Evolutionary conservation across 2,797 vertebrate species (phyloP), one percentile per base, ranked within the genome.

Genomic region (Peromyscus eremicus): DNA sequence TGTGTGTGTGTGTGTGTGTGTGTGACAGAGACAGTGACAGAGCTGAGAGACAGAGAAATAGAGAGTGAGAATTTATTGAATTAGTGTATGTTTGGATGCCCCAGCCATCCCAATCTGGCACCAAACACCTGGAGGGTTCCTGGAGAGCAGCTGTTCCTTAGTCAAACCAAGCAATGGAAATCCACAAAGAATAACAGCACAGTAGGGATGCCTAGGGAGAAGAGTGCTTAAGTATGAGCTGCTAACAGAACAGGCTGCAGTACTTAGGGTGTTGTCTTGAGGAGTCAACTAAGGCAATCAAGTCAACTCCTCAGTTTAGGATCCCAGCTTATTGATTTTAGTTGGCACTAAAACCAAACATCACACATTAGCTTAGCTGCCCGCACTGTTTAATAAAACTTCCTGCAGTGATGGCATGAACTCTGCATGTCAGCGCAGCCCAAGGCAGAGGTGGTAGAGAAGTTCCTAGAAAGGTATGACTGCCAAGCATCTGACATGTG

Each of bases 401-500:
- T 87, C 27, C 57, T 62, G 25, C 1, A 2, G 43, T 60, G 32
- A 79, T 2, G 14, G 6, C 21, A 43, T 82, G 40, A 27, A 23
- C 32, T 2, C 29, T 79, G 16, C 32, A 0, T 13, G 12, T 16
- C 21, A 6, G 10, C 6, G 3, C 21, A 25, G 11, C 68, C 55
- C 21, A 46, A 25, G 13, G 17, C 17, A 17, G 46, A 0, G 2
- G 1, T 12, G 3, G 14, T 43, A 49, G 40, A 5, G 11, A 34
- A 62, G 21, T 73, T 62, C 12, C 32, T 29, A 16, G 49, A 10
- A 25, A 12, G 13, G 0, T 55, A 52, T 66, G 40, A 34, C 27
- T 86, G 2, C 0, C 3, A 46, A 60, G 1, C 9, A 11, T 23
- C 16, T 79, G 80, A 92, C 66, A 7, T 43, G 19, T 52, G 23